Evolutionary conservation across 37 sponge, comb jelly and placozoan genomes (phyloP), one percentile per base, ranked within the genome.

Genomic region (Axinella damicornis): DNA sequence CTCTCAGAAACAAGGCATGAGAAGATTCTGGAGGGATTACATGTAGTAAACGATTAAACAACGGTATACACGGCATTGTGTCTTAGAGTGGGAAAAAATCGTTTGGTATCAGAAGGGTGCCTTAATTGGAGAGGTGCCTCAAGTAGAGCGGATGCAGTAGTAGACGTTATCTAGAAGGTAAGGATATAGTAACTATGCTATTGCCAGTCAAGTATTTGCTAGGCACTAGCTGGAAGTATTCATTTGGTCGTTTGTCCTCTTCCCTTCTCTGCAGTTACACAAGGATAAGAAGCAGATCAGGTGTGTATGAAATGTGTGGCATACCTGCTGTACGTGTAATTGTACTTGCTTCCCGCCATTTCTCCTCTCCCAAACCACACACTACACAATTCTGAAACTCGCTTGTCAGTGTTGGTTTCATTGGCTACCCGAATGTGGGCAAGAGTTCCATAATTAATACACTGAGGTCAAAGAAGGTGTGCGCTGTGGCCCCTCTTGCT

Each of bases 371-470:
- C 36, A n/a, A n/a, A n/a, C n/a, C n/a, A n/a, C n/a, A n/a, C n/a
- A n/a, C n/a, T n/a, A 2, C 13, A 2, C 54, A 5, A 31, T 70
- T 4, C 34, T 21, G 17, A 60, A 17, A n/a, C 37, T 28, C 28
- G 9, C 9, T 65, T 25, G n/a, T 39, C 77, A 99, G 99, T 88
- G 96, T 99, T 74, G 99, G 99, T 11, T 99, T 99, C 69, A 95
- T 99, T 81, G 99, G 99, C 18, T 99, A 99, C 69, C 99, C 97
- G 21, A 99, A 99, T 60, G 94, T 93, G 1, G 99, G 99, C 39
- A 99, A 99, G 84, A 99, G 99, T 59, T 96, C 99, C 17, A 82
- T 99, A 39, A 99, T 99, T 35, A 99, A 99, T 74, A 95, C 99
- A 14, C 92, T 99, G 1, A 54, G 94, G 36, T 75, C 82, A 34